Percentiles rank a stretch among this genome's conserved stretches.
Evolutionary conservation across 2,113 vertebrate genomes (phyloP).

Genomic region (Strigops habroptila): DNA sequence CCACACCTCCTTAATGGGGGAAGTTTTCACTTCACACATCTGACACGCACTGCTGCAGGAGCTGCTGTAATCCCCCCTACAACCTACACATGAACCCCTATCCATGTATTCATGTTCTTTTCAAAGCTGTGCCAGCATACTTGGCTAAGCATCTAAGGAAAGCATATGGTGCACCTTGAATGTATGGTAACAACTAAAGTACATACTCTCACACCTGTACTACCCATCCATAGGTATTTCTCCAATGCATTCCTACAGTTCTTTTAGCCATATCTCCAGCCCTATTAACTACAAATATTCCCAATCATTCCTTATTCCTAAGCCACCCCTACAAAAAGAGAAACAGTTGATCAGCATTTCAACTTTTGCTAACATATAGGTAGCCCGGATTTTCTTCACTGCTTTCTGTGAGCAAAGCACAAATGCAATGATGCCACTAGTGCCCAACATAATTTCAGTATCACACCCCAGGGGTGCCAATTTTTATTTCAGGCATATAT

Average conservation of each 20-base stretch:
- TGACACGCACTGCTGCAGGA: background rate
- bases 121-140: background rate
- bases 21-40: background rate
- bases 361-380: background rate
- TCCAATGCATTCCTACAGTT: background rate
- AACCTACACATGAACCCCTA: background rate
- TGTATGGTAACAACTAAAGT: background rate
- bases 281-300: background rate
- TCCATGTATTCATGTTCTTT: accelerated
- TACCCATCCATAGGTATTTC: background rate
- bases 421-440: background rate
- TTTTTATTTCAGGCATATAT: background rate
- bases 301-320: background rate
- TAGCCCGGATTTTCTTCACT: background rate
- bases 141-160: background rate
- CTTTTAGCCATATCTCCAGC: background rate
- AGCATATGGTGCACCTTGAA: background rate
- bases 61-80: background rate
- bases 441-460: background rate
- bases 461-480: accelerated
- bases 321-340: background rate
- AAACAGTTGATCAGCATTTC: background rate
- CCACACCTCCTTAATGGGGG: background rate
- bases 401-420: background rate
- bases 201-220: background rate